Base-by-base conservation (phyloP, 2,888 invertebrate species). In the Formica aserva region DNA sequence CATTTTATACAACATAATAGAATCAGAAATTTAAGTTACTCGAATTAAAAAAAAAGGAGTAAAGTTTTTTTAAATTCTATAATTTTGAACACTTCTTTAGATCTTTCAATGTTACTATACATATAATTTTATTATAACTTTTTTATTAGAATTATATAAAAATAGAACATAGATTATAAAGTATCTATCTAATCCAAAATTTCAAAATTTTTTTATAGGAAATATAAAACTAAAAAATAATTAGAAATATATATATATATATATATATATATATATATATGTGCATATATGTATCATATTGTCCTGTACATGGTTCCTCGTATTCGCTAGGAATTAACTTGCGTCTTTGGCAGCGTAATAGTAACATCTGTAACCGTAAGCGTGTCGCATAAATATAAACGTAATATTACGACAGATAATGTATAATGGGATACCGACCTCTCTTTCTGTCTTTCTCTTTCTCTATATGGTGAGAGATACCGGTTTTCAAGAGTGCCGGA, bases 381-480 rank as follows among this genome's bases (percentile, higher is more conserved):
- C 93, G 92, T 92, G 91, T n/a, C 57, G 57, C 57, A 92, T 92
- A 92, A 93, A 92, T 57, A 22, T 91, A 90, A 89, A 91, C 85
- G 89, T 91, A 92, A 92, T 87, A 85, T 86, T 89, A 74, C 66
- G 82, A 86, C 81, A 86, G 84, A 87, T 91, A 90, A 92, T 91
- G 86, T 88, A 91, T 92, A 92, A 93, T 92, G 89, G 89, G 87
- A 90, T 52, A 52, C 3, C n/a, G n/a, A 8, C n/a, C n/a, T n/a
- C 52, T n/a, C n/a, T 52, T n/a, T 18, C 48, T 52, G n/a, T 52
- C 8, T 52, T n/a, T 9, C 52, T 52, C 9, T 52, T 52, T 52
- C 52, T 52, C n/a, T 52, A 18, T 90, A 89, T 84, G 88, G 82
- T 87, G 87, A 87, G 89, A 89, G 45, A 45, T 45, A 45, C 87